Evolutionary conservation across 2,888 invertebrate genomes (phyloP), one percentile per base, ranked within the genome.

Genomic region (Andrena praecox): DNA sequence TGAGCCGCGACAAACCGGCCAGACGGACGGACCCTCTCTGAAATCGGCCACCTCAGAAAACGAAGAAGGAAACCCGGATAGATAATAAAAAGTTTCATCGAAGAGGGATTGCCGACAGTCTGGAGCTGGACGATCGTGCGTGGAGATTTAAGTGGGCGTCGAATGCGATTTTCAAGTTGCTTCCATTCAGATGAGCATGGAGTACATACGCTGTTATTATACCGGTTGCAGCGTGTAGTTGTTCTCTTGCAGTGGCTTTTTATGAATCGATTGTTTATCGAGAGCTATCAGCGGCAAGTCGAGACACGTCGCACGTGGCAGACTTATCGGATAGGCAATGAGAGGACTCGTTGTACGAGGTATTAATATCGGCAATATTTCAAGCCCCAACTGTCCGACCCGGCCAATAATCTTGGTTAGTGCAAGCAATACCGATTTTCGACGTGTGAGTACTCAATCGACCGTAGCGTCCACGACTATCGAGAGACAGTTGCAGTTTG

Each of bases 1-100:
- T 64, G 69, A 52, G 76, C 83, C 81, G 77, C 88, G 89, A 84
- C 87, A 82, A 81, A 83, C 75, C 69, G 70, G 59, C 64, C 72
- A 3, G 33, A 59, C 60, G 35, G 35, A 27, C 60, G 35, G 35
- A 27, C 60, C 70, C 54, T 33, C 16, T 24, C 66, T 74, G 72
- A 67, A 72, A 76, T 70, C 50, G 48, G 50, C 62, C 63, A 12
- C 12, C 35, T 7, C 42, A 42, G n/a, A 74, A 80, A 78, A 80
- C 35, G 64, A 82, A 66, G 10, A 68, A 20, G 29, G 10, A n/a
- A 24, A 56, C 67, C n/a, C n/a, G 16, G n/a, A 31, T 29, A 29
- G 64, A 77, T 71, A 70, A 70, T 54, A 66, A 77, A 64, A 71
- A 60, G 33, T 48, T 27, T 16, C 27, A 31, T 48, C 33, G 42